These are phyloP conservation scores for Chelon auratus DNA, from an alignment of 2,797 vertebrate genomes.

Conservation along the genomic window DNA sequence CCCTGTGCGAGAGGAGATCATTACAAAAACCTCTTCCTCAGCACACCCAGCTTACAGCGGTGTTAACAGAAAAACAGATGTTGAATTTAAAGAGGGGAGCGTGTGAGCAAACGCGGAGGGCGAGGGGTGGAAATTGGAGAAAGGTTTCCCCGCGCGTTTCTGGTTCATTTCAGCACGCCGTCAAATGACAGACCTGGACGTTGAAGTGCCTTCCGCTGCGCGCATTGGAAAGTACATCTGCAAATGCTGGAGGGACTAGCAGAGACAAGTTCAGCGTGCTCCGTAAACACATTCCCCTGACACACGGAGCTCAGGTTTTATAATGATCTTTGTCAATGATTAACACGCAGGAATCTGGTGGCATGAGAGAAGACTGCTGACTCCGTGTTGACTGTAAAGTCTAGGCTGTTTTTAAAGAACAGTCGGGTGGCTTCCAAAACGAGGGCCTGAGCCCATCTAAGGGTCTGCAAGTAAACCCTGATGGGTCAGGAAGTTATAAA, in stretches of 20 bases:
- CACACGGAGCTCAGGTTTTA: conserved; percentile 42
- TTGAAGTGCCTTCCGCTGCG: conserved; percentile 46
- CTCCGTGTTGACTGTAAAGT: conserved; percentile 32
- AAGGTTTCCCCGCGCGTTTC: conserved; percentile 33
- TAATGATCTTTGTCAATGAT: conserved; percentile 70
- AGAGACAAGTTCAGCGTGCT: conserved; percentile 64
- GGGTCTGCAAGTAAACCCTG: background rate
- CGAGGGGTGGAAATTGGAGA: conserved; percentile 1
- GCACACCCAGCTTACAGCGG: conserved; percentile 48
- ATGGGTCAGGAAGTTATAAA: background rate
- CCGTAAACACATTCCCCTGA: conserved; percentile 66
- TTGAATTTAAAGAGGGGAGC: conserved; percentile 58
- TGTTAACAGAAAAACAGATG: conserved; percentile 75
- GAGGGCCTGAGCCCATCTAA: conserved; percentile 1
- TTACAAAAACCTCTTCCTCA: conserved; percentile 63
- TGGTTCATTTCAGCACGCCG: conserved; percentile 44
- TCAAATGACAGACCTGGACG: conserved; percentile 64
- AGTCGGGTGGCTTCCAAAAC: conserved; percentile 4
- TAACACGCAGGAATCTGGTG: conserved; percentile 51
- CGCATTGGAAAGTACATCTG: conserved; percentile 45
- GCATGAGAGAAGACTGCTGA: conserved; percentile 30
- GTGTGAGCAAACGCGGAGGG: conserved; percentile 43
- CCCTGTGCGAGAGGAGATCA: conserved; percentile 51
- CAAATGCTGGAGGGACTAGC: conserved; percentile 56
- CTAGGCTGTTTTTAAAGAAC: conserved; percentile 14